phyloP scores from a whole-genome alignment of 2,888 invertebrate species.

The Argynnis bischoffii region DNA sequence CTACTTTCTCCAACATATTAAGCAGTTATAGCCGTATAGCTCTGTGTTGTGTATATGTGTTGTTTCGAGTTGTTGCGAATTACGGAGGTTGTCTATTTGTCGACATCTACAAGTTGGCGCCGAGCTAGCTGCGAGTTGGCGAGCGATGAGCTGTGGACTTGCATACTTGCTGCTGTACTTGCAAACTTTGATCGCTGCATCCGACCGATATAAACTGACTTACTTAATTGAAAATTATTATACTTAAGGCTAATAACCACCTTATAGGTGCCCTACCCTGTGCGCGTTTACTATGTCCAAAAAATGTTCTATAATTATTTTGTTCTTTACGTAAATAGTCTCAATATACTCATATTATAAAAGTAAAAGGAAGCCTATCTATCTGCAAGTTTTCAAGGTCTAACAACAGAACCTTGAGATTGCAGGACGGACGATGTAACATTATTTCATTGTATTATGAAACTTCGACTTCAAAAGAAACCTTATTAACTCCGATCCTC shows the following conservation, averaged over 20 bases:
- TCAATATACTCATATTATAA: too few species aligned
- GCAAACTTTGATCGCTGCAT: conserved; percentile 1
- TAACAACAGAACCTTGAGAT: too few species aligned
- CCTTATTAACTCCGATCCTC: background rate
- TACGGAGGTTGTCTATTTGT: conserved; percentile 22
- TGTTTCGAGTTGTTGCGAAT: background rate
- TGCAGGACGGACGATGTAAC: too few species aligned
- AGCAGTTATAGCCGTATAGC: background rate
- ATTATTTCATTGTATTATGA: background rate
- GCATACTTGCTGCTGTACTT: background rate
- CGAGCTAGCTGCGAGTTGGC: background rate
- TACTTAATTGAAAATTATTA: background rate
- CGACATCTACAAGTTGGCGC: conserved; percentile 2
- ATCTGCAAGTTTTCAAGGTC: too few species aligned
- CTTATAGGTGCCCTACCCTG: too few species aligned
- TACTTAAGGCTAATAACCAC: background rate
- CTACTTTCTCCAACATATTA: background rate
- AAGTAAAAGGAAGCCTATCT: too few species aligned
- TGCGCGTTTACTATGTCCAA: too few species aligned
- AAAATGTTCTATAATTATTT: too few species aligned
- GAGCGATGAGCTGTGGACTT: background rate
- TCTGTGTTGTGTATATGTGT: conserved; percentile 3
- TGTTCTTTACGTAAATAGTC: too few species aligned
- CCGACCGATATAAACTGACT: conserved; percentile 3
- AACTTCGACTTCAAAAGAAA: background rate